These are phyloP conservation scores for Dipodomys spectabilis DNA, from an alignment of 2,113 vertebrate species.

Conservation along the genomic window DNA sequence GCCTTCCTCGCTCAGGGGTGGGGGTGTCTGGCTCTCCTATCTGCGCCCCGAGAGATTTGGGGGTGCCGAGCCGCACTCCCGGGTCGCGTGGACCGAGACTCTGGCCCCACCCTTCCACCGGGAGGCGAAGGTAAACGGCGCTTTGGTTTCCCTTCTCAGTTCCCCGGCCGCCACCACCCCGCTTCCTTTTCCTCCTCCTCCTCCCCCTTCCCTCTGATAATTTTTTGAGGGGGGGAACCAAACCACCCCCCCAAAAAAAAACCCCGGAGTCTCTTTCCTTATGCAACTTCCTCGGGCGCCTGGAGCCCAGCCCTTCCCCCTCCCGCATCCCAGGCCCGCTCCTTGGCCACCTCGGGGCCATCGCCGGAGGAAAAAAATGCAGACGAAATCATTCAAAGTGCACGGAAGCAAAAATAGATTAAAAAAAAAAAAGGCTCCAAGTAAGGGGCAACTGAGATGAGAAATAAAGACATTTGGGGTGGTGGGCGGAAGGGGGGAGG, in stretches of 20 bases:
- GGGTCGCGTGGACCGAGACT: constrained; percentile 29
- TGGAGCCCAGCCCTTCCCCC: constrained; percentile 66
- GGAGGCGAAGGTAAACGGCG: constrained; percentile 74
- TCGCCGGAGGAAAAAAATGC: constrained; percentile 24
- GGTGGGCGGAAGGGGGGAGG: background rate
- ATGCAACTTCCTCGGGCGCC: constrained; percentile 79
- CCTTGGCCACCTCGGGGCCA: constrained; percentile 29
- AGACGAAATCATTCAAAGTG: constrained; percentile 41
- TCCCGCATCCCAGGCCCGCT: constrained; percentile 67
- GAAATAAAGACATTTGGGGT: constrained; percentile 62
- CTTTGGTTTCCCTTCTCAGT: constrained; percentile 61
- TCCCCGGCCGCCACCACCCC: constrained; percentile 33
- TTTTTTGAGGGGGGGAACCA: constrained; percentile 41
- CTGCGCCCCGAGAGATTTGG: constrained; percentile 10
- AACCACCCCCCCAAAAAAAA: constrained; percentile 58
- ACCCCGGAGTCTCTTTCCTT: constrained; percentile 74
- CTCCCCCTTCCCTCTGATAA: constrained; percentile 64
- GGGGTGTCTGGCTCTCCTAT: constrained; percentile 56
- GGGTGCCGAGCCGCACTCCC: constrained; percentile 1
- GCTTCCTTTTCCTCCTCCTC: constrained; percentile 71
- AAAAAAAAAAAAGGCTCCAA: constrained; percentile 50
- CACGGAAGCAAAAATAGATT: constrained; percentile 59
- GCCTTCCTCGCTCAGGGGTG: background rate
- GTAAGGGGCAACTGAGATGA: constrained; percentile 57
- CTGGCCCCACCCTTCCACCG: constrained; percentile 65